These are phyloP conservation scores for Strigops habroptila DNA, from an alignment of 2,113 vertebrate species.

Conservation along the genomic window DNA sequence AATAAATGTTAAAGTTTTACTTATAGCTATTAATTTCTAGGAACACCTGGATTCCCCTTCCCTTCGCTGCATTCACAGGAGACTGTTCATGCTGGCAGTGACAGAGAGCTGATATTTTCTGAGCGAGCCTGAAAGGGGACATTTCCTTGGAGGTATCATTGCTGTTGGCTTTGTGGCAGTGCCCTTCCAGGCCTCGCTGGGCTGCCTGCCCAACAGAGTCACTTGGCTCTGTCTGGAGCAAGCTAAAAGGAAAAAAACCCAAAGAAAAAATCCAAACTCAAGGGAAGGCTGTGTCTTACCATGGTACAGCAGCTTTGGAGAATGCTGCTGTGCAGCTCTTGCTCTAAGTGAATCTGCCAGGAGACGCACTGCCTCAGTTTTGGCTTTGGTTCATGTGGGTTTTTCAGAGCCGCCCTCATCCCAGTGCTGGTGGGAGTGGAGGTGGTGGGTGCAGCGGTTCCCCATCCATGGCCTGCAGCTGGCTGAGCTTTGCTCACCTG, in stretches of 20 bases:
- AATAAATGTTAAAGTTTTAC: neutral
- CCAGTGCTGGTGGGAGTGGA: rapidly evolving
- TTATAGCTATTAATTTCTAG: neutral
- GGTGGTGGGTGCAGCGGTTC: neutral
- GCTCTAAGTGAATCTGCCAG: neutral
- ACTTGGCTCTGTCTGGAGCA: neutral
- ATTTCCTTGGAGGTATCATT: neutral
- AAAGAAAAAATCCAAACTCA: neutral
- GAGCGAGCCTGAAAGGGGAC: neutral
- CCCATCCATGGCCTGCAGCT: rapidly evolving
- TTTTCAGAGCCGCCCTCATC: neutral
- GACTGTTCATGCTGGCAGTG: neutral
- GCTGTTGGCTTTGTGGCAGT: neutral
- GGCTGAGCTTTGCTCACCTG: neutral
- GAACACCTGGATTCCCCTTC: neutral
- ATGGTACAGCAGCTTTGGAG: neutral
- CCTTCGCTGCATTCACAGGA: neutral
- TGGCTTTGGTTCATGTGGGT: neutral
- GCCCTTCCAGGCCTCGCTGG: neutral
- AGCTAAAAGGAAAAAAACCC: neutral
- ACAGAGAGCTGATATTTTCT: neutral
- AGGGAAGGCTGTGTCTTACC: neutral
- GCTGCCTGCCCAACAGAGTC: neutral
- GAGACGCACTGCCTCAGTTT: neutral
- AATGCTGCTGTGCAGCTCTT: neutral